phyloP scores from a whole-genome alignment of 2,888 invertebrate species.

The Diabrotica balteata region DNA sequence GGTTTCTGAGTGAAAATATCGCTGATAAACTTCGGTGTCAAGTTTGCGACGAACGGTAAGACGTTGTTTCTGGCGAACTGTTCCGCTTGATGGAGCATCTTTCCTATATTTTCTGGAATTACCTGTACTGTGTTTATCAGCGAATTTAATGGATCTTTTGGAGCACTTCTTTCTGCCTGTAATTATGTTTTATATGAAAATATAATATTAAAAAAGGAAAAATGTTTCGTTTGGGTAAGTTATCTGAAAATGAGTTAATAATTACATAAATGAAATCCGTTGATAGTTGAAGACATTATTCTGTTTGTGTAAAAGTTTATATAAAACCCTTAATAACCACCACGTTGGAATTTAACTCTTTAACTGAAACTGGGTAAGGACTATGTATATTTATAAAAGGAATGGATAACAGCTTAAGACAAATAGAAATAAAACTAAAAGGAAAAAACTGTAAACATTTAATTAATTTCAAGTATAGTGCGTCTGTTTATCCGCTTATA shows the following conservation, averaged over 20 bases:
- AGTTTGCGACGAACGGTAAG: conserved; percentile 40
- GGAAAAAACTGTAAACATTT: too few relatives aligned
- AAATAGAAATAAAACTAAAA: too few relatives aligned
- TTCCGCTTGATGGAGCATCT: conserved; percentile 40
- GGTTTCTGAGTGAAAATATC: conserved; percentile 35
- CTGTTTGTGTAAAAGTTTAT: too few relatives aligned
- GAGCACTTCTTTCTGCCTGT: conserved; percentile 24
- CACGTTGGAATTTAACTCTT: too few relatives aligned
- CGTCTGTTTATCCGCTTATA: too few relatives aligned
- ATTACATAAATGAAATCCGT: too few relatives aligned
- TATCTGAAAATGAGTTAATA: conserved; percentile 22
- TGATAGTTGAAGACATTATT: too few relatives aligned
- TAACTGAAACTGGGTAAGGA: too few relatives aligned
- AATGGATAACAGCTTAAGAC: too few relatives aligned
- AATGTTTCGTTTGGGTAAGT: not conserved
- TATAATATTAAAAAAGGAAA: not conserved
- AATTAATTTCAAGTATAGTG: too few relatives aligned
- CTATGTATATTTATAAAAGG: too few relatives aligned
- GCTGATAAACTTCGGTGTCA: conserved; percentile 38
- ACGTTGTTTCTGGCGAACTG: conserved; percentile 42
- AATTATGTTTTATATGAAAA: conserved; percentile 21
- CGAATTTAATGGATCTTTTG: conserved; percentile 35
- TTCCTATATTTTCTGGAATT: conserved; percentile 41
- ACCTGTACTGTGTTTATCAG: conserved; percentile 40
- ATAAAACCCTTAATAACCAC: too few relatives aligned